Conservation (phyloP, 2,797 vertebrate species). For the Huso huso region DNA sequence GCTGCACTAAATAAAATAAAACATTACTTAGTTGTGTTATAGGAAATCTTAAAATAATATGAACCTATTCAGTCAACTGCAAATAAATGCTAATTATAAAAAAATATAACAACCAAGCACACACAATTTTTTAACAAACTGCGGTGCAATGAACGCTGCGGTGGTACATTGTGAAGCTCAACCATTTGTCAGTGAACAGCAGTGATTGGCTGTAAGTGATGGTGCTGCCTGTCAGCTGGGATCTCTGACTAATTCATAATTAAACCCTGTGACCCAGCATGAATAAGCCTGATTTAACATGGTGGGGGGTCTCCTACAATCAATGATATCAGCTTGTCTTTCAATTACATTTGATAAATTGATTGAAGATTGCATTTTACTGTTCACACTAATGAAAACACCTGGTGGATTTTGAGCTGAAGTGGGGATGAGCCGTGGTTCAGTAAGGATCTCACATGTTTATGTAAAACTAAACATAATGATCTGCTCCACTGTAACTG, state of each 20-base stretch:
- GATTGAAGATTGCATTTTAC: constrained; percentile 31
- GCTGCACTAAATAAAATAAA: too few relatives aligned
- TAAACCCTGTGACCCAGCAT: constrained; percentile 14
- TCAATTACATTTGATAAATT: constrained; percentile 38
- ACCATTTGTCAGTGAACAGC: too few relatives aligned
- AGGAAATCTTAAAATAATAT: too few relatives aligned
- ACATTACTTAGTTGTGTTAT: too few relatives aligned
- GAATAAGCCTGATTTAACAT: constrained; percentile 26
- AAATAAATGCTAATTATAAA: too few relatives aligned
- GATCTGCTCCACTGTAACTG: too few relatives aligned
- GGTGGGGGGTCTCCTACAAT: constrained; percentile 2
- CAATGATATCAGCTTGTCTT: constrained; percentile 29
- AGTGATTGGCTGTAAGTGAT: not conserved
- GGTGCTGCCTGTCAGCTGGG: constrained; percentile 11
- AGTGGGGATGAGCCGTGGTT: constrained; percentile 34
- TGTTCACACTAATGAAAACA: constrained; percentile 23
- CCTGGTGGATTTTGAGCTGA: constrained; percentile 33
- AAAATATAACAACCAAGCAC: too few relatives aligned
- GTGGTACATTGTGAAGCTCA: too few relatives aligned
- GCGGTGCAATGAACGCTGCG: too few relatives aligned
- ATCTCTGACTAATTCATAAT: constrained; percentile 15
- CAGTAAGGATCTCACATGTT: not conserved
- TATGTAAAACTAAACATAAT: too few relatives aligned
- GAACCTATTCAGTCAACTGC: too few relatives aligned
- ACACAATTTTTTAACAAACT: too few relatives aligned